Evolutionary conservation across 2,888 invertebrate genomes (phyloP).

Genomic region (Amaurobius ferox): DNA sequence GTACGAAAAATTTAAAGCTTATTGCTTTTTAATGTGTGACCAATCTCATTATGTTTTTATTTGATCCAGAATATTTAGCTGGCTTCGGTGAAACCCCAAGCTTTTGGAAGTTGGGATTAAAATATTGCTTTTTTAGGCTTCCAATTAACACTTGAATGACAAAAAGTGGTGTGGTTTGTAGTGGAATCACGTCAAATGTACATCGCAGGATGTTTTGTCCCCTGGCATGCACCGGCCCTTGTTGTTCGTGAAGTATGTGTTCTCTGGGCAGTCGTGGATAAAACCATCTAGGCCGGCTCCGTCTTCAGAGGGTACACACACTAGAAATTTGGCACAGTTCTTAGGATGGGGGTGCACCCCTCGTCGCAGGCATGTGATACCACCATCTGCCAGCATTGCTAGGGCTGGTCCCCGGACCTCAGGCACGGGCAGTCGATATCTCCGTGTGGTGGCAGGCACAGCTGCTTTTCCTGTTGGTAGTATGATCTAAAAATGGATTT

Average conservation of each 20-base stretch:
- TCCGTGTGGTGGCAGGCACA: constrained; percentile 57
- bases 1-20: too few species aligned
- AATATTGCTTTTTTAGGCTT: too few species aligned
- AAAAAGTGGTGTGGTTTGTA: too few species aligned
- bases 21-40: too few species aligned
- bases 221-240: constrained; percentile 74
- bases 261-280: constrained; percentile 74
- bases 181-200: too few species aligned
- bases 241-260: constrained; percentile 73
- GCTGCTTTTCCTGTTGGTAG: constrained; percentile 56
- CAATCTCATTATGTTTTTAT: too few species aligned
- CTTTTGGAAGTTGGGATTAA: too few species aligned
- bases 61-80: too few species aligned
- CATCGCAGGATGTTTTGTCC: constrained; percentile 69
- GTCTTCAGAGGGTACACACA: constrained; percentile 82
- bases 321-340: constrained; percentile 93
- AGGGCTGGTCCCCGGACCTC: constrained; percentile 46
- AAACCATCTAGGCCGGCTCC: constrained; percentile 70
- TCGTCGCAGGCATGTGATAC: constrained; percentile 90
- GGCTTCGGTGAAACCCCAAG: too few species aligned
- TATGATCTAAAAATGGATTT: constrained; percentile 29
- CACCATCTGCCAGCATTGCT: constrained; percentile 80
- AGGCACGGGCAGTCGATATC: background rate
- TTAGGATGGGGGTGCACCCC: constrained; percentile 94
- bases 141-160: too few species aligned